Evolutionary conservation across 2,888 invertebrate genomes (phyloP), one percentile per base, ranked within the genome.

Genomic region (Caenorhabditis angaria): DNA sequence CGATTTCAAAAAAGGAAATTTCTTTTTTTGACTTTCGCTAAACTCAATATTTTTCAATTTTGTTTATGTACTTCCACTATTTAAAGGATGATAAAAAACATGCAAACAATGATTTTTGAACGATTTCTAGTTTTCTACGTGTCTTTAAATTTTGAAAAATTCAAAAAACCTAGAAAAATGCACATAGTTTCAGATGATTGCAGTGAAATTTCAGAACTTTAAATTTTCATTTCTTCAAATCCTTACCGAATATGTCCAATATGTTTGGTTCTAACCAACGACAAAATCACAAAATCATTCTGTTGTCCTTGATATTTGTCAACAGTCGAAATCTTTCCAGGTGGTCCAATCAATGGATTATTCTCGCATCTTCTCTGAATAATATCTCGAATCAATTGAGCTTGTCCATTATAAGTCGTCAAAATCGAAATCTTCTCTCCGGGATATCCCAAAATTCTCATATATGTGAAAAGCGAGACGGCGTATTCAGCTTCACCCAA

Each of bases 291-390:
- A 87, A 94, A 95, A 89, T 99, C 99, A 89, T 99, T 99, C 89
- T 99, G 99, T 88, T 99, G 99, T 66, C 99, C 99, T 88, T 99
- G 99, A 89, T 96, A 99, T 88, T 97, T 97, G 90, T 99, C 99
- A 22, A 99, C 99, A 0, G 99, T 99, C 0, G 90, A 90, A 55
- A 90, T 88, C 89, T 95, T 96, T 81, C 93, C 92, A 0, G 96
- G 96, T 85, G 92, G 90, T 22, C 97, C 97, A 82, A 99, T 95
- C 61, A 97, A 90, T 0, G 96, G 94, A 90, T 99, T 99, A 72
- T 92, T 92, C 0, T 94, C 94, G 89, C 97, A 99, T 61, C 97
- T 91, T 81, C 89, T 88, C 18, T 94, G 93, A 67, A 99, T 93
- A 6, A 99, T 96, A 89, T 99, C 99, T 1, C 97, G 90, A 53